Percentiles rank a stretch among this genome's conserved stretches.
Conservation (phyloP, 1,140 invertebrate genomes). For the Heliconius congener region DNA sequence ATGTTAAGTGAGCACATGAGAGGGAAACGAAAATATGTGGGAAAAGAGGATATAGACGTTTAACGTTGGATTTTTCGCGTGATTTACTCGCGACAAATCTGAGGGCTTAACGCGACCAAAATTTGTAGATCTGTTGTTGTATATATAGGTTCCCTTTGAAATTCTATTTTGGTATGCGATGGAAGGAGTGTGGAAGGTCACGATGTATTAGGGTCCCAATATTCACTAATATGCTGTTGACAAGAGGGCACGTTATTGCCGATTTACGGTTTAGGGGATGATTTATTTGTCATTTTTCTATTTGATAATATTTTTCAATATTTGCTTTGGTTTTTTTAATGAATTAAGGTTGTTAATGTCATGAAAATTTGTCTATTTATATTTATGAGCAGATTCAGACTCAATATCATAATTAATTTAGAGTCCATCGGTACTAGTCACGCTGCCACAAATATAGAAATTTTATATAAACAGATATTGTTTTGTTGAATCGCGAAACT, state of each 20-base stretch:
- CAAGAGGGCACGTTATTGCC: conserved; percentile 69
- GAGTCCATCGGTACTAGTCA: too few relatives aligned
- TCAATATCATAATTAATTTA: too few relatives aligned
- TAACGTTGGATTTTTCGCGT: conserved; percentile 77
- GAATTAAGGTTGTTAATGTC: too few relatives aligned
- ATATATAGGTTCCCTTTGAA: conserved; percentile 29
- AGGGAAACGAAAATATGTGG: conserved; percentile 79
- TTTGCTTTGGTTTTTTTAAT: background rate
- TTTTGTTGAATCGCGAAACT: too few relatives aligned
- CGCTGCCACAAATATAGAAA: too few relatives aligned
- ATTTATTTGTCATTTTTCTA: conserved; percentile 68
- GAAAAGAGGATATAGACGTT: conserved; percentile 80
- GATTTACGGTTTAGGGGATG: conserved; percentile 65
- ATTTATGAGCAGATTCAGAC: too few relatives aligned
- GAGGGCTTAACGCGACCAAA: conserved; percentile 63
- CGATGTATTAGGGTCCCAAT: conserved; percentile 49
- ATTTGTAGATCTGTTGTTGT: conserved; percentile 43
- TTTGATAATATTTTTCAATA: conserved; percentile 49
- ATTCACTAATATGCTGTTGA: conserved; percentile 75
- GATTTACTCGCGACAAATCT: conserved; percentile 77
- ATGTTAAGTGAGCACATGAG: conserved; percentile 80
- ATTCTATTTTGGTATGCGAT: conserved; percentile 26
- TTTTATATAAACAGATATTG: too few relatives aligned
- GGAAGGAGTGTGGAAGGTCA: conserved; percentile 40
- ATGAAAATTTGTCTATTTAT: too few relatives aligned